Base-by-base conservation (phyloP, 2,888 invertebrate species). In the Conchocele bisecta region DNA sequence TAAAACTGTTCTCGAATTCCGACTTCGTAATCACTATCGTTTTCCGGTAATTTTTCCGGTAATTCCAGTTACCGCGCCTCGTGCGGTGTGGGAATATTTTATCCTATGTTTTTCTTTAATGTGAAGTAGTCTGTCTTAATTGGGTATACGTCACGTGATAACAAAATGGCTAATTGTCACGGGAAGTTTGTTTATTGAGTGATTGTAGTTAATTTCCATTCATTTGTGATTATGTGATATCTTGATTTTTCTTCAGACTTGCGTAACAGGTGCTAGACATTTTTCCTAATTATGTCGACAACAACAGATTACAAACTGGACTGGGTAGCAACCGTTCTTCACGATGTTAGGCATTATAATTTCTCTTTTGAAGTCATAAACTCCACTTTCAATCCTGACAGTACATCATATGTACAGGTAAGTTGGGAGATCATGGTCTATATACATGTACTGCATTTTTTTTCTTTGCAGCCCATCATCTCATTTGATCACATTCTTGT, bases 371-470 rank as follows among this genome's bases (percentile, higher is more conserved):
- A 96, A 91, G 94, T 94, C 86, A 96, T 97, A 92, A 97, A 97
- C 92, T 95, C 95, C 89, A 96, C 97, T 78, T 98, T 98, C 92
- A 95, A 96, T 89, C 97, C 97, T 51, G 94, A 95, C 87, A 96
- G 96, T 89, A 95, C 96, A 86, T 94, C 96, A 82, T 98, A 98
- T 92, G 93, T 96, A 84, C 97, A 98, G 95, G 96, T 96, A 91
- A 92, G 93, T 9, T 44, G n/a, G 17, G n/a, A n/a, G 44, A 20
- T 11, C 15, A n/a, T 15, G 44, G 13, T 20, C n/a, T n/a, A 44
- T 44, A 44, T 13, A 44, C 44, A n/a, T 13, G 20, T n/a, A 44
- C n/a, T 11, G n/a, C n/a, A n/a, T n/a, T n/a, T n/a, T n/a, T n/a
- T n/a, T n/a, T n/a, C 20, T 9, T 44, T 11, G 44, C n/a, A 44